These are phyloP conservation scores for Mythimna vitellina DNA, from an alignment of 2,888 invertebrate species.

Conservation along the genomic window DNA sequence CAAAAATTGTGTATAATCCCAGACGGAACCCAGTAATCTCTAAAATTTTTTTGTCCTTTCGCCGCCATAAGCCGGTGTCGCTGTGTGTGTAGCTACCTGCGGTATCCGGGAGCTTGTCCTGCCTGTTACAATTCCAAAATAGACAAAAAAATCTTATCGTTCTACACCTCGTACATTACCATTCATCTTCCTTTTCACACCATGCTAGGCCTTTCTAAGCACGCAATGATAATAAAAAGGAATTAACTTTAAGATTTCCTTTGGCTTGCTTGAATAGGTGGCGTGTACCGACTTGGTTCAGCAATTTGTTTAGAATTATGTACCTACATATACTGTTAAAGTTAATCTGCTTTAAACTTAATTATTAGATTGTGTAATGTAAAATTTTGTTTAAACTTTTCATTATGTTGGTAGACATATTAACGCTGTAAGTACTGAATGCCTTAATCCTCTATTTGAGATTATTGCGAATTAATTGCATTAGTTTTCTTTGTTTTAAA, in stretches of 20 bases:
- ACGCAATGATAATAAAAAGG: conserved; percentile 58
- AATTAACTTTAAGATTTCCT: conserved; percentile 25
- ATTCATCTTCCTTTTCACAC: conserved; percentile 65
- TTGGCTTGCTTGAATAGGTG: neutral
- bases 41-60: conserved; percentile 69
- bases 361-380: conserved; percentile 51
- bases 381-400: conserved; percentile 22
- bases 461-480: conserved; percentile 7
- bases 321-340: conserved; percentile 71
- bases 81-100: conserved; percentile 87
- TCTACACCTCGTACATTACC: conserved; percentile 80
- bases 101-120: conserved; percentile 83
- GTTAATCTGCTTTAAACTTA: conserved; percentile 69
- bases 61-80: conserved; percentile 73
- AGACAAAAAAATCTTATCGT: conserved; percentile 78
- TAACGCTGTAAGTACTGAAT: conserved; percentile 4
- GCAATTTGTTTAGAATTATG: conserved; percentile 52
- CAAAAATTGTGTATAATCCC: conserved; percentile 24
- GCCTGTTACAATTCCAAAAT: conserved; percentile 80
- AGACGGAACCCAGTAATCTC: conserved; percentile 64
- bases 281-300: neutral
- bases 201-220: conserved; percentile 59
- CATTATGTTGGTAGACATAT: neutral
- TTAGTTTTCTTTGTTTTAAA: neutral
- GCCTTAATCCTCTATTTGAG: neutral